Conservation (phyloP, 2,888 invertebrate species). For the Biston stratarius region DNA sequence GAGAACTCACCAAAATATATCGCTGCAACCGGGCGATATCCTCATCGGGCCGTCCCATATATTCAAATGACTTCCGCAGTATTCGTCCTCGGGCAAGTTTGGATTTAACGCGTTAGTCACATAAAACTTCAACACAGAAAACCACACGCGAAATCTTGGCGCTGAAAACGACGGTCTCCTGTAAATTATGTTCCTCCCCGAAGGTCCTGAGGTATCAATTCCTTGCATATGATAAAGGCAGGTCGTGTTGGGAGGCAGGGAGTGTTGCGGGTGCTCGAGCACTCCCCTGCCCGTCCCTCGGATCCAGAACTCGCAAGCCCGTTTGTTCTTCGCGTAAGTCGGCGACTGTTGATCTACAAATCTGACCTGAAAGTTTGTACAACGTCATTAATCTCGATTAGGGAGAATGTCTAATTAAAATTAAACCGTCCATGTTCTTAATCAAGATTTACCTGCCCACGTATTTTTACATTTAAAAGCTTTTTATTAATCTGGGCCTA, state of each 20-base stretch:
- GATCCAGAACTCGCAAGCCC: slow-evolving; percentile 94
- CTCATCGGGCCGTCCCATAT: slow-evolving; percentile 95
- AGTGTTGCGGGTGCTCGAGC: slow-evolving; percentile 93
- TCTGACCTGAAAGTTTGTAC: slow-evolving; percentile 87
- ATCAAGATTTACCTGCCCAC: slow-evolving; percentile 33
- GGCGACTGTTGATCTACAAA: slow-evolving; percentile 94
- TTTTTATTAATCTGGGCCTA: slow-evolving; percentile 18
- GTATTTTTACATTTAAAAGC: slow-evolving; percentile 25
- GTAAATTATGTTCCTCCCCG: slow-evolving; percentile 85
- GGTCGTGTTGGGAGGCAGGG: slow-evolving; percentile 94
- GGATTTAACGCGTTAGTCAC: slow-evolving; percentile 89
- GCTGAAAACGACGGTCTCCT: slow-evolving; percentile 86
- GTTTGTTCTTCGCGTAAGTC: slow-evolving; percentile 93
- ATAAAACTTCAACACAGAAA: slow-evolving; percentile 95
- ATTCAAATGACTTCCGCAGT: slow-evolving; percentile 93
- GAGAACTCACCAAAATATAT: slow-evolving; percentile 91
- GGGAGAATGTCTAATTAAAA: slow-evolving; percentile 14
- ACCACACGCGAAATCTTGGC: slow-evolving; percentile 93
- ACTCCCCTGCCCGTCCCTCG: slow-evolving; percentile 93
- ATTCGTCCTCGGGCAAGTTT: slow-evolving; percentile 89
- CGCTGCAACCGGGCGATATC: slow-evolving; percentile 91
- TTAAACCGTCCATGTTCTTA: slow-evolving; percentile 11
- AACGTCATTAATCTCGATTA: slow-evolving; percentile 35
- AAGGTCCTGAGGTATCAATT: slow-evolving; percentile 87
- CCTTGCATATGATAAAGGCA: slow-evolving; percentile 94